Conservation (phyloP, 2,113 vertebrate genomes). For the Mus spicilegus region DNA sequence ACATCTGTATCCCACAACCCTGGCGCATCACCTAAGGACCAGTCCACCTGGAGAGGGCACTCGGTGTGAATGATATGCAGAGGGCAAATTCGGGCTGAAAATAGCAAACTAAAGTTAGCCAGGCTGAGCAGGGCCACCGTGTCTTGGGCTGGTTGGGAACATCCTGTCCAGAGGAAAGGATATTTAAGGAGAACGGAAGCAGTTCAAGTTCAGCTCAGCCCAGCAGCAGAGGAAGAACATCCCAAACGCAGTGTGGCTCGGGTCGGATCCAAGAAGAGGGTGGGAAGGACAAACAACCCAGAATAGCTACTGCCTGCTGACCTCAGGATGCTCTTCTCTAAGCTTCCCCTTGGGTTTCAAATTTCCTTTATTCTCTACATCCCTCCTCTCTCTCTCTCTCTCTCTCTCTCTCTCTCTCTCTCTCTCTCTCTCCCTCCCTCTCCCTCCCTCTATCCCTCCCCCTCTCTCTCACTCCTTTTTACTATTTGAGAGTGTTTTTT, state of each 20-base stretch:
- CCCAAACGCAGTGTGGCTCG: not conserved
- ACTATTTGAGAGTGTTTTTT: not conserved
- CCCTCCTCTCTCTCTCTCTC: too few species aligned
- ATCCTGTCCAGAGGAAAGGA: slow-evolving; percentile 72
- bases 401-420: too few species aligned
- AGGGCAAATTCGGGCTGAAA: slow-evolving; percentile 71
- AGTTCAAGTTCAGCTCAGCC: slow-evolving; percentile 22
- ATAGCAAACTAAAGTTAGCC: slow-evolving; percentile 74
- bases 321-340: too few species aligned
- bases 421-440: too few species aligned
- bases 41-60: not conserved
- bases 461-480: not conserved
- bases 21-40: not conserved
- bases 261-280: not conserved
- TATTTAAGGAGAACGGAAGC: slow-evolving; percentile 80
- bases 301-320: not conserved
- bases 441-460: not conserved
- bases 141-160: slow-evolving; percentile 65
- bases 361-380: not conserved
- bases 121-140: slow-evolving; percentile 26
- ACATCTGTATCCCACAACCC: not conserved
- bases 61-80: not conserved
- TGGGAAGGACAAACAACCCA: not conserved
- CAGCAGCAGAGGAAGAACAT: slow-evolving; percentile 50
- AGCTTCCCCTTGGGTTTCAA: not conserved